Evolutionary conservation across 2,113 vertebrate species (phyloP).

Genomic region (Vidua chalybeata): DNA sequence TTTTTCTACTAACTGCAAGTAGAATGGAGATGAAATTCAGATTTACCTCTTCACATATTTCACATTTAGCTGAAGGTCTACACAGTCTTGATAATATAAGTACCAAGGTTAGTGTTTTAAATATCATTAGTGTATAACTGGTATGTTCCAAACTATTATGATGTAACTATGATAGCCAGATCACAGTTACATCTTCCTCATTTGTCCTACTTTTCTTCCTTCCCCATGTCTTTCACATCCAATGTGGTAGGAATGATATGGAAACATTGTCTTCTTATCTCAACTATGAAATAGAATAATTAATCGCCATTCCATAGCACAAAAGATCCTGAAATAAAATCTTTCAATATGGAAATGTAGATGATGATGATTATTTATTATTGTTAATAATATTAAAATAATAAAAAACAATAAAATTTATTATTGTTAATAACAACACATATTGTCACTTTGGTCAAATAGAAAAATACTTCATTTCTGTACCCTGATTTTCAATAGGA

Average conservation of each 20-base stretch:
- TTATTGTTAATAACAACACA: not conserved
- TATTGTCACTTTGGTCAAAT: not conserved
- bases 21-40: not conserved
- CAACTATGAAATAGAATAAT: not conserved
- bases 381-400: not conserved
- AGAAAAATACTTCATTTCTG: not conserved
- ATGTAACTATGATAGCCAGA: not conserved
- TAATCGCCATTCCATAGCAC: not conserved
- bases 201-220: not conserved
- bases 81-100: not conserved
- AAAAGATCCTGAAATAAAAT: not conserved
- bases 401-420: no score
- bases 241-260: accelerated
- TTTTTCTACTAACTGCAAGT: not conserved
- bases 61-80: not conserved
- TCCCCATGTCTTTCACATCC: not conserved
- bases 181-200: not conserved
- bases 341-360: not conserved
- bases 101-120: not conserved
- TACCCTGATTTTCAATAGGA: not conserved
- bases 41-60: not conserved
- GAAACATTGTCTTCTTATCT: not conserved
- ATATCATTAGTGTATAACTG: not conserved
- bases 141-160: not conserved
- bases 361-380: not conserved